Evolutionary conservation across 2,797 vertebrate genomes (phyloP), one percentile per base, ranked within the genome.

Genomic region (Tangara arthus): DNA sequence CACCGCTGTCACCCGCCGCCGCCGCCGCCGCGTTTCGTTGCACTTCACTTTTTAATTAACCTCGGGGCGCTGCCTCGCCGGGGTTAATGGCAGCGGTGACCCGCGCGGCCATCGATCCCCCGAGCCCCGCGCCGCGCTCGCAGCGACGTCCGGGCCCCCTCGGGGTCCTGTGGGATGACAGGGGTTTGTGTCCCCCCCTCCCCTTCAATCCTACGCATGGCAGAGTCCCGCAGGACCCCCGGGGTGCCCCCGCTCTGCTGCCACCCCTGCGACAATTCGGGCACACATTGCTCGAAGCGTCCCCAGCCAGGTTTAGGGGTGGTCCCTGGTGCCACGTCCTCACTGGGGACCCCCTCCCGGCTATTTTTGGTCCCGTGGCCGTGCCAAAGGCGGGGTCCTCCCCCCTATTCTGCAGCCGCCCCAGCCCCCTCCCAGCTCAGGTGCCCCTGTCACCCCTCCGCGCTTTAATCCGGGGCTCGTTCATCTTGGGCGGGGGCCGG

Each of bases 381-480:
- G 4, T 57, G n/a, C 39, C 68, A 46, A 87, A 72, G 11, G 12
- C 7, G 22, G 61, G 61, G 55, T 50, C 7, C n/a, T 15, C 1
- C 20, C 16, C 14, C 9, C 26, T 49, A 34, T 47, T 34, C 47
- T 6, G 6, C 27, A 4, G 60, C 71, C 16, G 4, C n/a, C 63
- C 47, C 16, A 9, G 63, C 80, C 24, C 66, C 79, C 79, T 73
- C 77, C 50, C 22, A 6, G 94, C 98, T 98, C 98, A 98, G 98
- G 98, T 98, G 98, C 98, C 98, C 98, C 98, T 98, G 98, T 98
- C 98, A 98, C 98, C 97, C 97, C 97, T 98, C 98, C 97, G 98
- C 97, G 98, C 98, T 98, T 98, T 98, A 98, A 98, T 98, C 98
- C 97, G 94, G 95, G 85, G 97, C 97, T 98, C 98, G 98, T 98